A percentile compares a stretch with the other conserved stretches of the same genome.
These are phyloP conservation scores for Lycorma delicatula DNA, from an alignment of 1,140 invertebrate species.

Conservation along the genomic window DNA sequence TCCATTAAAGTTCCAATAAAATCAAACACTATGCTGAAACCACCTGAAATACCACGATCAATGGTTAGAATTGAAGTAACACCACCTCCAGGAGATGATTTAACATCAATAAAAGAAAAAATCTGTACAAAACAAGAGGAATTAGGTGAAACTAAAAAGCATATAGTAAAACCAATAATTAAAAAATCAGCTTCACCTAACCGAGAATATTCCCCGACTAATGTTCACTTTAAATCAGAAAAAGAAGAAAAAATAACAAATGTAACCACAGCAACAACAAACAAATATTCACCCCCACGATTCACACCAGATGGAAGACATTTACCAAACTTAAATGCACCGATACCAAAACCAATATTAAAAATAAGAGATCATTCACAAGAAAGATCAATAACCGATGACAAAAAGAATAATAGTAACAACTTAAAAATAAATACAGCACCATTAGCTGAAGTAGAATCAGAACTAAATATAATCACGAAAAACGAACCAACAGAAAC, in stretches of 20 bases:
- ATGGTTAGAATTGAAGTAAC: background rate
- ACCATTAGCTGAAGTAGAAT: conserved; percentile 11
- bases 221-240: background rate
- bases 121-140: background rate
- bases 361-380: conserved; percentile 16
- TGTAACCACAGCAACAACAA: background rate
- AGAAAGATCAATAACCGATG: conserved; percentile 1
- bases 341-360: conserved; percentile 25
- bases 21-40: background rate
- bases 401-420: background rate
- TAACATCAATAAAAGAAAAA: no score
- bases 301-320: conserved; percentile 8
- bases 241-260: background rate
- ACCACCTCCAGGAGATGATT: background rate
- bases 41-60: background rate
- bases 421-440: conserved; percentile 5
- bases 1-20: background rate
- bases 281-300: background rate
- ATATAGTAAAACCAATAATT: no score
- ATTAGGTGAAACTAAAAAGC: conserved; percentile 4
- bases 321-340: conserved; percentile 7
- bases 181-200: no score
- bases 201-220: background rate
- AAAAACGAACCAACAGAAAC: background rate
- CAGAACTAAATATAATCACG: conserved; percentile 9